phyloP scores from a whole-genome alignment of 1,140 invertebrate species.

The Zophobas atratus region DNA sequence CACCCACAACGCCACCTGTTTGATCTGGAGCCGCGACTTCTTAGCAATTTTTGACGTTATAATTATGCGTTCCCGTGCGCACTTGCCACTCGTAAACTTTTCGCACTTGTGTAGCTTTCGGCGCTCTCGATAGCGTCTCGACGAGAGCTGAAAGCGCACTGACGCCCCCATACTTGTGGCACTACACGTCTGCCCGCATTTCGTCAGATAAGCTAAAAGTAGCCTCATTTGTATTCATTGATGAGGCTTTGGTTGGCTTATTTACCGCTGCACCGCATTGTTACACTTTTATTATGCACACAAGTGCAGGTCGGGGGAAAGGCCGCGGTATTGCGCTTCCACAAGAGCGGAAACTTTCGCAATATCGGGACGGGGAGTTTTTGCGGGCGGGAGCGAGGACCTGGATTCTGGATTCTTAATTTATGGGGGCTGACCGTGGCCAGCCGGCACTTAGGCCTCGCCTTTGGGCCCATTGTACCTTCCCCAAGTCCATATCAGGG shows the following conservation, averaged over 20 bases:
- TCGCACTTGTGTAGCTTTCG: too few relatives aligned
- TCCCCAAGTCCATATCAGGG: too few relatives aligned
- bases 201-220: conserved; percentile 46
- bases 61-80: neutral
- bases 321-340: too few relatives aligned
- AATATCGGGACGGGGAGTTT: neutral
- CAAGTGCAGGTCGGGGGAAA: neutral
- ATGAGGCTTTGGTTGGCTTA: conserved; percentile 15
- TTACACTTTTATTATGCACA: conserved; percentile 1
- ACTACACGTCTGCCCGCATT: conserved; percentile 42
- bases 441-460: too few relatives aligned
- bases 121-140: conserved; percentile 18
- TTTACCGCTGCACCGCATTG: conserved; percentile 12
- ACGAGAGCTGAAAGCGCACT: conserved; percentile 43
- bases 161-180: conserved; percentile 41
- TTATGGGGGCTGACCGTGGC: too few relatives aligned
- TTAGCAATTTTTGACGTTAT: too few relatives aligned
- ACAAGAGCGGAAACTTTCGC: neutral
- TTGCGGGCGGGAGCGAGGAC: too few relatives aligned
- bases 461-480: too few relatives aligned
- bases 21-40: too few relatives aligned
- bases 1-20: too few relatives aligned
- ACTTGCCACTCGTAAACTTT: neutral
- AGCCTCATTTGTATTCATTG: conserved; percentile 48
- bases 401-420: too few relatives aligned